Base-by-base conservation (phyloP, 2,113 vertebrate genomes). In the Hassar affinis region DNA sequence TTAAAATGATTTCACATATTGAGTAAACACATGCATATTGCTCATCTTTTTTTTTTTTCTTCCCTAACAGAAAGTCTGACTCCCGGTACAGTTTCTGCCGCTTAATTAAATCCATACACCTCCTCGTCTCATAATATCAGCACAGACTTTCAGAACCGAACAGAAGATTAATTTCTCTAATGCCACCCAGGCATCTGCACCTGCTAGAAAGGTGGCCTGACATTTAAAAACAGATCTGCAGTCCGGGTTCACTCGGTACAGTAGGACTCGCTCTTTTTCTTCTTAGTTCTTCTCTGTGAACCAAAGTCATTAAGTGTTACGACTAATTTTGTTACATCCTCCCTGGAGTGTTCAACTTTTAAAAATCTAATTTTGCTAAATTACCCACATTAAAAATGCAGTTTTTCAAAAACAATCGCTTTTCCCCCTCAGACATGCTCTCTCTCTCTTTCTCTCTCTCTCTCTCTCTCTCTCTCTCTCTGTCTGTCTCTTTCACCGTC, bases 331-430 rank as follows among this genome's bases (percentile, higher is more conserved):
- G 79, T 82, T 75, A 79, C 79, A 33, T 79, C 89, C 90, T 90
- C 80, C 66, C 83, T 76, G 76, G 87, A 47, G 91, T 92, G 90
- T 89, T 89, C 86, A 94, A 92, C 89, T 89, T 88, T 85, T 74
- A n/a, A 89, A 93, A 92, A 89, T 89, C 89, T 89, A 45, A 92
- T 92, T 91, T 91, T 89, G 83, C 89, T 90, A 88, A 93, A 92
- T 92, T 89, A 90, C 87, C 86, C 86, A 81, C 87, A 92, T 93
- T 90, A 93, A 83, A 87, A 89, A 93, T 89, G 88, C 87, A 86
- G 90, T 91, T 86, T 87, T 86, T 90, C 27, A 66, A 93, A 81
- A 92, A 92, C 89, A 92, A 91, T 91, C 86, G 85, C 90, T 91
- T 91, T 88, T 80, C 82, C 78, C 74, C 38, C 87, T 92, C 80